Conservation (phyloP, 1,140 invertebrate species). For the Leptinotarsa defecta region DNA sequence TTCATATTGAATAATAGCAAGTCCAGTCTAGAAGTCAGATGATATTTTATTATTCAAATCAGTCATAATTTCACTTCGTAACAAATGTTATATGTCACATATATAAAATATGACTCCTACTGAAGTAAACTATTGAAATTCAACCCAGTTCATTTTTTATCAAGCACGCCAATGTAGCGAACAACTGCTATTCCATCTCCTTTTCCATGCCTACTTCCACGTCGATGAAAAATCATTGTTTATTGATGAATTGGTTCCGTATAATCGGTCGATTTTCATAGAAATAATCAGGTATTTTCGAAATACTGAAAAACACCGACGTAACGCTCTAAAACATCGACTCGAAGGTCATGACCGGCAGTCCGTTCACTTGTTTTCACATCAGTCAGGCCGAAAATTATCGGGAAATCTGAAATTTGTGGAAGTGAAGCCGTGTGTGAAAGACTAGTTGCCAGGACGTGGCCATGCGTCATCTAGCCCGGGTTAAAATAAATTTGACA, state of each 20-base stretch:
- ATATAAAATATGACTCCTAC: too few species aligned
- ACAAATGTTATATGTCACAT: too few species aligned
- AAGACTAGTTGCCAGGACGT: slow-evolving; percentile 9
- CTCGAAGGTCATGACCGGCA: slow-evolving; percentile 18
- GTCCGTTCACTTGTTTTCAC: slow-evolving; percentile 19
- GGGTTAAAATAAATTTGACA: too few species aligned
- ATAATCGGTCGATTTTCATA: slow-evolving; percentile 14
- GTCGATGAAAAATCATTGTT: slow-evolving; percentile 10
- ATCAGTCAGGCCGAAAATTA: slow-evolving; percentile 22
- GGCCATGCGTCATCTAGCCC: background rate
- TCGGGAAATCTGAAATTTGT: slow-evolving; percentile 22
- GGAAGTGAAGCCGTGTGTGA: slow-evolving; percentile 19
- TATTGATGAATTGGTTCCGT: slow-evolving; percentile 11
- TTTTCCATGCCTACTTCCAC: background rate
- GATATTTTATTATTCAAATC: too few species aligned
- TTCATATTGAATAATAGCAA: too few species aligned
- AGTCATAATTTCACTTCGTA: too few species aligned
- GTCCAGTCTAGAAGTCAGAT: too few species aligned
- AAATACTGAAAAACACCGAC: slow-evolving; percentile 10
- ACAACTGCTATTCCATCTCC: background rate
- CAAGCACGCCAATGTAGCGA: background rate
- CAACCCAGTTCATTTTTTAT: too few species aligned
- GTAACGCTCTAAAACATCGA: background rate
- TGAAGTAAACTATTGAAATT: too few species aligned
- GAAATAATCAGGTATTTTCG: slow-evolving; percentile 20